phyloP scores from a whole-genome alignment of 2,888 invertebrate species.

The Drosophila colorata region DNA sequence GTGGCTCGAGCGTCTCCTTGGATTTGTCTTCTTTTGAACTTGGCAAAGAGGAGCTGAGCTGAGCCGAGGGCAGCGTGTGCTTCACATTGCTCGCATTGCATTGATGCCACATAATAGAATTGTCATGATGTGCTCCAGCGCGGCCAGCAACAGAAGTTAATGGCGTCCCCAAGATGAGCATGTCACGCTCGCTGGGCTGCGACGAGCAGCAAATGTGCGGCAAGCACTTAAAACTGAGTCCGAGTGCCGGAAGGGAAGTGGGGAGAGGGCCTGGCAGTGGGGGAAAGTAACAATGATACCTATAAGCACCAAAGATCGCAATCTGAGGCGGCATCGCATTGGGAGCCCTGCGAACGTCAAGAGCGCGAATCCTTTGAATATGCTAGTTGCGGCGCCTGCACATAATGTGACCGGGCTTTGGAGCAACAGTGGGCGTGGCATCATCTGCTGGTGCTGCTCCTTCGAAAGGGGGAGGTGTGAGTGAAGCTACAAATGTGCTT shows the following conservation, averaged over 20 bases:
- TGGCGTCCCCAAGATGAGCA: constrained; percentile 68
- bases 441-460: background rate
- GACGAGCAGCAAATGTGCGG: constrained; percentile 64
- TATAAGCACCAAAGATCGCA: constrained; percentile 33
- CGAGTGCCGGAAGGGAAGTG: background rate
- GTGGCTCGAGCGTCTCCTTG: constrained; percentile 1
- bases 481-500: background rate
- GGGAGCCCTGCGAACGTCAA: background rate
- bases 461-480: background rate
- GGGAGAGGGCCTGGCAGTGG: background rate
- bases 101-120: constrained; percentile 62
- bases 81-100: constrained; percentile 48
- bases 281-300: constrained; percentile 12
- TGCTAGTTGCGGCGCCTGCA: constrained; percentile 40
- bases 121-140: constrained; percentile 66
- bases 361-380: constrained; percentile 42
- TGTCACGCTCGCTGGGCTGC: constrained; percentile 79
- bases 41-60: constrained; percentile 18
- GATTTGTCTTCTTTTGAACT: constrained; percentile 43
- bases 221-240: constrained; percentile 54
- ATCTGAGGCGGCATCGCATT: constrained; percentile 12
- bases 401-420: constrained; percentile 41
- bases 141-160: constrained; percentile 65
- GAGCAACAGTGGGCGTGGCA: constrained; percentile 30
- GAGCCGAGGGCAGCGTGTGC: constrained; percentile 34